Evolutionary conservation across 2,888 invertebrate genomes (phyloP).

Genomic region (Ligdia adustata): DNA sequence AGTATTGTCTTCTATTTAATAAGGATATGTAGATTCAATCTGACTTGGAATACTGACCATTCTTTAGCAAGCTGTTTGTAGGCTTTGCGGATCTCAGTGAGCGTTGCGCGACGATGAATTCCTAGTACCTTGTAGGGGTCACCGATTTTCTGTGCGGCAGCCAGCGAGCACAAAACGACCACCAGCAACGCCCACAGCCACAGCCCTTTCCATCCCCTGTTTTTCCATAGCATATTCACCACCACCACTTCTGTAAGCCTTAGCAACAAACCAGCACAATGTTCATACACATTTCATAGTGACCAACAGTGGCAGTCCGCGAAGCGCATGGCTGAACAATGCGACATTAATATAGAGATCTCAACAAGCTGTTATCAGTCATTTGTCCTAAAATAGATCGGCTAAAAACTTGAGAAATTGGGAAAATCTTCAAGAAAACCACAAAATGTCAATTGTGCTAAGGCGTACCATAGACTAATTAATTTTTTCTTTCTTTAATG

Average conservation of each 20-base stretch:
- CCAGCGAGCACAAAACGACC: constrained; percentile 51
- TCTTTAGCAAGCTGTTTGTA: constrained; percentile 95
- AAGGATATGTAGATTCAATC: no score
- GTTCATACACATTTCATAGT: constrained; percentile 30
- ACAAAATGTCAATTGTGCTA: constrained; percentile 56
- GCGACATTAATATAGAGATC: constrained; percentile 49
- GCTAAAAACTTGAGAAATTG: constrained; percentile 67
- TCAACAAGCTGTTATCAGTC: constrained; percentile 69
- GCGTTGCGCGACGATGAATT: constrained; percentile 88
- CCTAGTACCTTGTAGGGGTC: constrained; percentile 95
- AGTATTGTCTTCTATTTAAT: no score
- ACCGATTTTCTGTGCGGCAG: constrained; percentile 79
- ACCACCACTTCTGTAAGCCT: constrained; percentile 34
- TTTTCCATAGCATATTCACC: constrained; percentile 78
- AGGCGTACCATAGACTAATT: constrained; percentile 45
- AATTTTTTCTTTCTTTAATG: constrained; percentile 41
- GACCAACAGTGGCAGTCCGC: constrained; percentile 24
- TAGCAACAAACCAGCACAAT: constrained; percentile 27
- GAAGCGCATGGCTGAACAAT: constrained; percentile 54
- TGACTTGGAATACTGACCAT: constrained; percentile 89
- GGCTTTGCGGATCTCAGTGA: constrained; percentile 93
- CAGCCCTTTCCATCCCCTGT: constrained; percentile 64
- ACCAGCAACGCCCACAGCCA: constrained; percentile 62
- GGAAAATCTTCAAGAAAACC: constrained; percentile 65
- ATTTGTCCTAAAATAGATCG: constrained; percentile 79